phyloP scores from a whole-genome alignment of 2,888 invertebrate species.

The Xestia ashworthii region DNA sequence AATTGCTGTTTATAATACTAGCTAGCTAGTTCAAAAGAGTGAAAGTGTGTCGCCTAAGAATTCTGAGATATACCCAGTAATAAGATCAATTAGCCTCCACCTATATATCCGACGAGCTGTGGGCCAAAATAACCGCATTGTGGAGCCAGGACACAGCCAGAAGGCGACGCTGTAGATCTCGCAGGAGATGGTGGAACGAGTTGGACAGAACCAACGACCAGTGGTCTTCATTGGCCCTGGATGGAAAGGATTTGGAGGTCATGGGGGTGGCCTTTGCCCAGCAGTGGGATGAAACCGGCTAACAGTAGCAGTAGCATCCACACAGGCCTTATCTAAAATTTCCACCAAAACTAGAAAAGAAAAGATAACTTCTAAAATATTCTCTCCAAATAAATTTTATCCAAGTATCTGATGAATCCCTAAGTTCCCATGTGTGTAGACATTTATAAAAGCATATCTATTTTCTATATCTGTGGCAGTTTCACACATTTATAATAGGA shows the following conservation, averaged over 20 bases:
- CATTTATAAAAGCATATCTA: constrained; percentile 8
- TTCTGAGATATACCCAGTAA: not conserved
- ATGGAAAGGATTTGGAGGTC: no score
- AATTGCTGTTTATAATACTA: not conserved
- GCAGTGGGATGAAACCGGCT: no score
- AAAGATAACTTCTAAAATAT: not conserved
- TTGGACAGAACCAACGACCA: no score
- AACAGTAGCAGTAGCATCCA: no score
- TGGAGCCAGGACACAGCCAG: no score
- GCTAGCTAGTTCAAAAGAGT: not conserved
- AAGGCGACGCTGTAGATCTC: no score
- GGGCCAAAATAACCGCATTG: no score
- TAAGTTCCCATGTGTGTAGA: not conserved
- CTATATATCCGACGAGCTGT: no score
- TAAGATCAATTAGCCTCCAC: not conserved
- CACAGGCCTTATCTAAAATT: not conserved
- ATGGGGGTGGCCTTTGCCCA: no score
- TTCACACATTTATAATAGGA: constrained; percentile 29
- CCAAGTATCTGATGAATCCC: not conserved
- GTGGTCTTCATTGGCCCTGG: no score
- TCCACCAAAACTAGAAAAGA: not conserved
- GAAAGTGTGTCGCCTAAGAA: not conserved
- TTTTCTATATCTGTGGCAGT: constrained; percentile 23
- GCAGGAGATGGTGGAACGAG: no score
- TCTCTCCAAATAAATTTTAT: not conserved